These are phyloP conservation scores for Magallana ariakensis DNA, from an alignment of 1,140 invertebrate genomes.

Conservation along the genomic window DNA sequence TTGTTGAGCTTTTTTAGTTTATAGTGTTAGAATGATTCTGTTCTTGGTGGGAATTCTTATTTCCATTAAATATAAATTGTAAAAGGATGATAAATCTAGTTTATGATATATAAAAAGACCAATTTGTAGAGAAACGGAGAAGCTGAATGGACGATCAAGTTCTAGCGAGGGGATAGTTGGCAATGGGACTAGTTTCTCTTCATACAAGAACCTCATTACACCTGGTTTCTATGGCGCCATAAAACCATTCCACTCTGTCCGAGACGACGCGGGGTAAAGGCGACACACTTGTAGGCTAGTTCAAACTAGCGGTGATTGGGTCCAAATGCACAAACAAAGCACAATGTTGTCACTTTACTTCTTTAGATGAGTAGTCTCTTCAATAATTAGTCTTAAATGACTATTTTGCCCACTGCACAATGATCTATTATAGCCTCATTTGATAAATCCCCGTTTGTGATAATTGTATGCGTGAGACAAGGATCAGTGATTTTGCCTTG, in stretches of 20 bases:
- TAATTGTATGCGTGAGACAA: no score
- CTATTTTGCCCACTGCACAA: no score
- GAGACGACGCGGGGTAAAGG: constrained; percentile 47
- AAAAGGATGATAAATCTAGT: no score
- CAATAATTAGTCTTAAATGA: no score
- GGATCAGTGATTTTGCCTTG: no score
- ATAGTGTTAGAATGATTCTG: no score
- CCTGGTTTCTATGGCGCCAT: constrained; percentile 52
- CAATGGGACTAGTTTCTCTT: constrained; percentile 28
- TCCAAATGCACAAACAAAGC: not conserved
- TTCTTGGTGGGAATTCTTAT: no score
- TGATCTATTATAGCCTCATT: no score
- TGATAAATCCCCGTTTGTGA: no score
- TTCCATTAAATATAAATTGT: no score
- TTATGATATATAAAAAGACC: no score
- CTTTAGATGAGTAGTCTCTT: not conserved
- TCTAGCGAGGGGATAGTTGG: constrained; percentile 9
- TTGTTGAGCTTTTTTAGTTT: no score
- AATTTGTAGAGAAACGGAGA: constrained; percentile 41
- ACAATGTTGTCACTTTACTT: not conserved
- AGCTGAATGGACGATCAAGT: constrained; percentile 25
- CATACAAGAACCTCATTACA: constrained; percentile 49
- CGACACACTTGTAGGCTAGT: not conserved
- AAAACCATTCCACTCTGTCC: not conserved
- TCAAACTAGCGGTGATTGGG: not conserved